Percentiles rank a stretch among this genome's conserved stretches.
These are phyloP conservation scores for Margaritifera margaritifera DNA, from an alignment of 2,888 invertebrate genomes.

Conservation along the genomic window DNA sequence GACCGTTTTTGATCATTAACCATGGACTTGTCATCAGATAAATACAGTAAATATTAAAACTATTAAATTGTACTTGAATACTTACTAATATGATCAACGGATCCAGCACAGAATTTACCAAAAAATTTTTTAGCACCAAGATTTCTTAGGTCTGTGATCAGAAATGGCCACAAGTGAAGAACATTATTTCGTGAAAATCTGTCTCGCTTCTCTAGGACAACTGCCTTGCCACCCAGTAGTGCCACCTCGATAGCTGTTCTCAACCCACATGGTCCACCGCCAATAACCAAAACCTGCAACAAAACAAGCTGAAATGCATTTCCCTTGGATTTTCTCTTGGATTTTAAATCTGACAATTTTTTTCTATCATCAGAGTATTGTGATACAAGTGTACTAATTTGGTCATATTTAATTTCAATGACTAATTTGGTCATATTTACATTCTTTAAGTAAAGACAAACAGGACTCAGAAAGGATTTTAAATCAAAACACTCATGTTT, in stretches of 20 bases:
- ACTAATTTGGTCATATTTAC: too few relatives aligned
- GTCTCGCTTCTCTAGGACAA: slow-evolving; percentile 93
- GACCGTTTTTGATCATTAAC: too few relatives aligned
- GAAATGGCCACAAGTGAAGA: slow-evolving; percentile 97
- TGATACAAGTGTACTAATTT: neutral
- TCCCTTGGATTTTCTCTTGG: too few relatives aligned
- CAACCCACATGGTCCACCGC: slow-evolving; percentile 96
- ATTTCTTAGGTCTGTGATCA: slow-evolving; percentile 93
- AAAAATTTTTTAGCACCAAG: slow-evolving; percentile 98
- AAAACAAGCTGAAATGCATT: neutral
- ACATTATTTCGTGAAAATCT: slow-evolving; percentile 86
- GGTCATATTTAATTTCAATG: too few relatives aligned
- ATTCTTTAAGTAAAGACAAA: too few relatives aligned
- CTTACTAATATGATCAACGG: slow-evolving; percentile 96
- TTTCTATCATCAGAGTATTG: too few relatives aligned
- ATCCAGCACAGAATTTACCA: slow-evolving; percentile 98
- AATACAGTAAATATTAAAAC: too few relatives aligned
- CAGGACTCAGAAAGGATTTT: too few relatives aligned
- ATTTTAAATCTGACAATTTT: too few relatives aligned
- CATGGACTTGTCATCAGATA: too few relatives aligned
- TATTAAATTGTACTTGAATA: slow-evolving; percentile 20
- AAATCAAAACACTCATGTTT: too few relatives aligned
- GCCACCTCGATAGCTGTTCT: slow-evolving; percentile 97
- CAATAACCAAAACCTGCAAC: slow-evolving; percentile 86
- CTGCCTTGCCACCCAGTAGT: slow-evolving; percentile 93